Evolutionary conservation across 2,888 invertebrate genomes (phyloP), one percentile per base, ranked within the genome.

Genomic region (Archaeoteleia sp.): DNA sequence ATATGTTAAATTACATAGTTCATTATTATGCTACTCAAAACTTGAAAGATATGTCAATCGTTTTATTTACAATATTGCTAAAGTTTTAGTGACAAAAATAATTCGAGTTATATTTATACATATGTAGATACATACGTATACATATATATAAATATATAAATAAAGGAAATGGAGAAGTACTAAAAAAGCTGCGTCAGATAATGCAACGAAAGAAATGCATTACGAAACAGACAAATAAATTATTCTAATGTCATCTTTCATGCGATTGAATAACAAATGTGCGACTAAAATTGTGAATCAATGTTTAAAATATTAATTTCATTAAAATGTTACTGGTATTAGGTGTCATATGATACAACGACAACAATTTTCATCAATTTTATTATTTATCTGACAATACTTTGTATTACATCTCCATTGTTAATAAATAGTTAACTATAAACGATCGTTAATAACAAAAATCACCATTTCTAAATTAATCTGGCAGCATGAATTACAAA

Each of bases 401-500:
- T 60, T 55, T 67, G 48, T 32, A 39, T 54, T 60, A 67, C 66
- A 67, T 67, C 20, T 48, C 48, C 45, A 34, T 17, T 49, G 55
- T 61, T 67, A 67, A 61, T 55, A 67, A 37, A 67, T 60, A 67
- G 54, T 66, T 48, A 66, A 66, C 66, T 66, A 40, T 53, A 46
- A 67, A 54, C 49, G 43, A 60, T 37, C 35, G 37, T 60, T 67
- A 60, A 49, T 67, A 60, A 54, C 60, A 67, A 48, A 67, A 58
- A 48, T 45, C 27, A 67, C 42, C 43, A 49, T 58, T 53, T 65
- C 66, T 46, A 25, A 70, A 70, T 46, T 48, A 55, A 60, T 70
- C 67, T 70, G 71, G 69, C 72, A 71, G 62, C 63, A 48, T 53
- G 65, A 67, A 67, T 69, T 58, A 49, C 37, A 67, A 25, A 39